Conservation (phyloP, 2,113 vertebrate species). For the Halcyon senegalensis region DNA sequence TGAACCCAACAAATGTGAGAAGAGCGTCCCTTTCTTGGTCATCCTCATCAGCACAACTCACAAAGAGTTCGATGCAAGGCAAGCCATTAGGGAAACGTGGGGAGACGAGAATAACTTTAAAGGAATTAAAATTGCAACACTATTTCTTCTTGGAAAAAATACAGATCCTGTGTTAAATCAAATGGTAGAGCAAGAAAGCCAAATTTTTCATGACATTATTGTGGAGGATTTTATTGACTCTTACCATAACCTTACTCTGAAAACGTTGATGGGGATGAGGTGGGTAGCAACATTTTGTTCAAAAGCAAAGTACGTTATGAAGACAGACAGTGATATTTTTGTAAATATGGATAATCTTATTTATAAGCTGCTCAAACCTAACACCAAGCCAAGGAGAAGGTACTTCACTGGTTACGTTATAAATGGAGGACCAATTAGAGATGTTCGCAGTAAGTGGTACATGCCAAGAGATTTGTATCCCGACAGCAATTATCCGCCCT, state of each 20-base stretch:
- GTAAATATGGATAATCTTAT: slow-evolving; percentile 99
- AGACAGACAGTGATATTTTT: slow-evolving; percentile 99
- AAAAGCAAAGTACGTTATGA: slow-evolving; percentile 97
- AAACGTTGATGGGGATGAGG: slow-evolving; percentile 97
- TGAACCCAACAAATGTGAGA: slow-evolving; percentile 94
- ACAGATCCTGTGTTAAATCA: slow-evolving; percentile 90
- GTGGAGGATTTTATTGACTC: slow-evolving; percentile 97
- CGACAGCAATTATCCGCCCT: slow-evolving; percentile 95
- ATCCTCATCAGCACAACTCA: slow-evolving; percentile 98
- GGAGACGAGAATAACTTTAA: slow-evolving; percentile 94
- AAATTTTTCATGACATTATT: slow-evolving; percentile 97
- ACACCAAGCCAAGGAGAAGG: slow-evolving; percentile 91
- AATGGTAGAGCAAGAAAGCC: slow-evolving; percentile 99
- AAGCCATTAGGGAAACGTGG: slow-evolving; percentile 98
- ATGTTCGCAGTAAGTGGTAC: slow-evolving; percentile 99
- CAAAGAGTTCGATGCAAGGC: slow-evolving; percentile 96
- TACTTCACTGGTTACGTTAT: slow-evolving; percentile 98
- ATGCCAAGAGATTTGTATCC: slow-evolving; percentile 97
- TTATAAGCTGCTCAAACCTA: slow-evolving; percentile 95
- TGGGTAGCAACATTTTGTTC: slow-evolving; percentile 97
- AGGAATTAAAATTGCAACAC: slow-evolving; percentile 89
- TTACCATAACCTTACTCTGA: slow-evolving; percentile 97
- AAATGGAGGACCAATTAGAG: slow-evolving; percentile 94
- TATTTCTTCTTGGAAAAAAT: slow-evolving; percentile 95
- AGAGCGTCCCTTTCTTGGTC: slow-evolving; percentile 88